Conservation (phyloP, 2,113 vertebrate genomes). For the Pleuronectes platessa region DNA sequence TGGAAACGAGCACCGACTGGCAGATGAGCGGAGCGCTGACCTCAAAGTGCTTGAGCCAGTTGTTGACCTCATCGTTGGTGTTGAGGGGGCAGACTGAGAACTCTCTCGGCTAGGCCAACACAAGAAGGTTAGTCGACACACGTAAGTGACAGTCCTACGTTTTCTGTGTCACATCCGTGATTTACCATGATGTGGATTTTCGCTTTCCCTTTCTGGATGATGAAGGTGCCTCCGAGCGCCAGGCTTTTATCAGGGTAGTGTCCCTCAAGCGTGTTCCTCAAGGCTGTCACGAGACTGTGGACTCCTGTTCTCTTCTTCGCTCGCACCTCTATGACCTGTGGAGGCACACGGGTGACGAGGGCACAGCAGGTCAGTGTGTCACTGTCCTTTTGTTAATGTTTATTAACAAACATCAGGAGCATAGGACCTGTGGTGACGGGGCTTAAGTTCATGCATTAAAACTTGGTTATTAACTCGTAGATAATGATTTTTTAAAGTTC, state of each 20-base stretch:
- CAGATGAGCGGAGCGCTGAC: constrained; percentile 93
- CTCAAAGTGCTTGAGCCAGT: constrained; percentile 93
- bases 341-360: neutral
- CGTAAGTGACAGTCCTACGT: neutral
- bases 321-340: constrained; percentile 91
- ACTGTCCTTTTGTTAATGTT: constrained; percentile 57
- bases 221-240: constrained; percentile 93
- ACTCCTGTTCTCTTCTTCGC: constrained; percentile 88
- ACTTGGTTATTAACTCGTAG: constrained; percentile 14
- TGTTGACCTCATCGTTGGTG: constrained; percentile 89
- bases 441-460: constrained; percentile 32
- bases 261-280: constrained; percentile 88
- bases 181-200: constrained; percentile 96
- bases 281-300: constrained; percentile 90
- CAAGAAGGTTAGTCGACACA: neutral
- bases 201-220: constrained; percentile 94
- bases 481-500: constrained; percentile 18
- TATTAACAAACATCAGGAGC: constrained; percentile 14
- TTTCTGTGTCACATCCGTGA: neutral
- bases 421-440: neutral
- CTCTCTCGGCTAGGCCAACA: constrained; percentile 87
- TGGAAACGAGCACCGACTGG: constrained; percentile 94
- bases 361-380: neutral
- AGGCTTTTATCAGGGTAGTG: constrained; percentile 90
- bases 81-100: constrained; percentile 91